Evolutionary conservation across 2,797 vertebrate species (phyloP), one percentile per base, ranked within the genome.

Genomic region (Neopelma chrysocephalum): DNA sequence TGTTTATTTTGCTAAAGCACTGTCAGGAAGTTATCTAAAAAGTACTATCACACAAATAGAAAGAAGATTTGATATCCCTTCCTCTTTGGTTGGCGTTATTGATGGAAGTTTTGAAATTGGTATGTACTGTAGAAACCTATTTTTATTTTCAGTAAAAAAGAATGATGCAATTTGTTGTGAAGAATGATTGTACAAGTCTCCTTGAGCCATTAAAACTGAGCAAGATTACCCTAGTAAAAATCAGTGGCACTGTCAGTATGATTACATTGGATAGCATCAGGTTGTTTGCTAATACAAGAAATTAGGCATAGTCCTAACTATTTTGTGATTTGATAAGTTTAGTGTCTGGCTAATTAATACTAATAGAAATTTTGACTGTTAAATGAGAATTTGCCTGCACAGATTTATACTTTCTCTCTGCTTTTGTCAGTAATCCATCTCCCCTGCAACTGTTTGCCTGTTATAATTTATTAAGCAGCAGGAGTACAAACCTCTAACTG

Each of bases 21-120:
- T 99, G 69, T 98, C 99, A 72, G 98, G 98, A 96, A 99, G 98
- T 96, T 99, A 99, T 87, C 98, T 99, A 97, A 99, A 99, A 97
- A 99, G 99, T 94, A 99, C 99, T 96, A 99, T 99, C 92, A 99
- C 99, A 29, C 99, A 99, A 96, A 98, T 99, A 96, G 99, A 99
- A 97, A 98, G 99, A 95, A 98, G 99, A 86, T 99, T 99, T 94
- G 99, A 99, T 90, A 99, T 99, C 79, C 98, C 99, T 79, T 99
- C 99, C 94, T 99, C 99, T 94, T 97, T 99, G 96, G 99, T 99
- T 92, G 99, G 99, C 19, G 92, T 99, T 82, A 99, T 99, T 94
- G 99, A 99, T n/a, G 99, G 99, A 66, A 99, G 99, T 97, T 99
- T 99, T 98, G 99, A 99, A 98, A 99, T 99, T 57, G 99, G 99